Evolutionary conservation across 2,888 invertebrate species (phyloP).

Genomic region (Orchestes rusci): DNA sequence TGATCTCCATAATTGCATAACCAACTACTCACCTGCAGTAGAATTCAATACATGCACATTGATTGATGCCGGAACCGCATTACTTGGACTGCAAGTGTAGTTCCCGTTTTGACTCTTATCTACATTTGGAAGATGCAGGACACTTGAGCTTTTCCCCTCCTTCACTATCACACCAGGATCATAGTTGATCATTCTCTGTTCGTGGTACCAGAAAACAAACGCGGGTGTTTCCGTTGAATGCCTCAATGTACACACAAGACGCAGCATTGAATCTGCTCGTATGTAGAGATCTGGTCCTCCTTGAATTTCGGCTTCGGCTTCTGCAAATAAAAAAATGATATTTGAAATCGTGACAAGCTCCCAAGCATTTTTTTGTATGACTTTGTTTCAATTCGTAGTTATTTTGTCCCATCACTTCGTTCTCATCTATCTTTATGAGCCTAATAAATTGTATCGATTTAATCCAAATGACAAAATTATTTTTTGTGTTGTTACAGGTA

Average conservation of each 20-base stretch:
- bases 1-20: too few species aligned
- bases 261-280: constrained; percentile 51
- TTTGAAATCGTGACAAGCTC: background rate
- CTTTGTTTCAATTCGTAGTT: background rate
- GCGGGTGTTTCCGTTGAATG: constrained; percentile 52
- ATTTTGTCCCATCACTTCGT: too few species aligned
- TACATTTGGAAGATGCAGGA: constrained; percentile 61
- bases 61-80: constrained; percentile 58
- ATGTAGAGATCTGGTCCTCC: constrained; percentile 56
- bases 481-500: too few species aligned
- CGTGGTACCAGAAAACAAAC: constrained; percentile 57
- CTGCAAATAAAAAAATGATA: constrained; percentile 37
- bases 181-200: constrained; percentile 56
- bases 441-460: too few species aligned
- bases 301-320: constrained; percentile 52
- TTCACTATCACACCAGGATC: constrained; percentile 51
- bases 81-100: constrained; percentile 63
- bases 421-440: too few species aligned
- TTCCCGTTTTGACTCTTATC: constrained; percentile 57
- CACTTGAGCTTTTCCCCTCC: constrained; percentile 55
- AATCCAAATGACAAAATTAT: too few species aligned
- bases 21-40: constrained; percentile 42
- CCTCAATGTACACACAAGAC: constrained; percentile 51
- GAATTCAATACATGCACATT: constrained; percentile 65
- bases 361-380: background rate